A percentile compares a stretch with the other conserved stretches of the same genome.
These are phyloP conservation scores for Uria lomvia DNA, from an alignment of 2,113 vertebrate species.

Conservation along the genomic window DNA sequence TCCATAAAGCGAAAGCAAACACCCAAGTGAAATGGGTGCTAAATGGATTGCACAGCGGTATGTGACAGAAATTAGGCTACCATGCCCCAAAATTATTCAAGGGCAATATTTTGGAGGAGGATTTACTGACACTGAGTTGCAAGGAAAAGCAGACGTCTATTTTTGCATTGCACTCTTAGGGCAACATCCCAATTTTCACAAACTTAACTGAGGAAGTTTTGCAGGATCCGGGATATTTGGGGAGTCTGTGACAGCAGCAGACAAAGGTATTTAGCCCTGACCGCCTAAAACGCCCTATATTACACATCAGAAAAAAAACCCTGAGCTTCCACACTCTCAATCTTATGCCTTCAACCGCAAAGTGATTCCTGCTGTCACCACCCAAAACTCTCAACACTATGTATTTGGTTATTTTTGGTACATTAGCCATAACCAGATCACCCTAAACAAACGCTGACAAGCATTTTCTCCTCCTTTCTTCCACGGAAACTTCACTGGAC, in stretches of 20 bases:
- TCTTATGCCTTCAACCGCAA: accelerated
- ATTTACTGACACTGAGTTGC: neutral
- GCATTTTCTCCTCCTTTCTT: neutral
- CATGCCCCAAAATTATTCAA: neutral
- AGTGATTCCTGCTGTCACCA: neutral
- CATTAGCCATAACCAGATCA: neutral
- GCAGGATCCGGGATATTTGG: neutral
- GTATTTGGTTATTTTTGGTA: neutral
- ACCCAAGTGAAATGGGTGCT: neutral
- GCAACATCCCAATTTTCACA: neutral
- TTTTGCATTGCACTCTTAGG: accelerated
- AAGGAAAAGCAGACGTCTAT: neutral
- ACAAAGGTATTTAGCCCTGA: neutral
- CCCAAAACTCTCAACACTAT: neutral
- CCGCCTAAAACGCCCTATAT: neutral
- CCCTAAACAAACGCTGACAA: neutral
- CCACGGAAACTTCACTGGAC: neutral
- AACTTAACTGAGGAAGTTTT: neutral
- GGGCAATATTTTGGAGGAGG: neutral
- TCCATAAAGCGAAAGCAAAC: neutral
- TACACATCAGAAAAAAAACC: neutral
- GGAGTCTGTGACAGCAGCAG: neutral
- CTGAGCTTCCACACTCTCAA: neutral
- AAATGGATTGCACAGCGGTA: neutral
- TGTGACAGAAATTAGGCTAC: neutral